phyloP scores from a whole-genome alignment of 2,888 invertebrate genomes.

The Eucera pruinosa region DNA sequence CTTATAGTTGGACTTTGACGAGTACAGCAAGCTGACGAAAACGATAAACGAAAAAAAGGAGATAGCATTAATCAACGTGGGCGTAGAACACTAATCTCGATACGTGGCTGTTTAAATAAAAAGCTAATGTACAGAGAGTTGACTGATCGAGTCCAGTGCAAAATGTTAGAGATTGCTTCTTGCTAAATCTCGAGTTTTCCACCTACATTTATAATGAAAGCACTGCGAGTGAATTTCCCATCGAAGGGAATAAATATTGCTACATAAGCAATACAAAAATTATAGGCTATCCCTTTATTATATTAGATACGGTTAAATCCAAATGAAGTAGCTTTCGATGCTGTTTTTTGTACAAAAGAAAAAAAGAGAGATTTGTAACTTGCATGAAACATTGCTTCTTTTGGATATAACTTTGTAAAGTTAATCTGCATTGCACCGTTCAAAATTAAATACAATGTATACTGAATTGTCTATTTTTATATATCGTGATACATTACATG shows the following conservation, averaged over 20 bases:
- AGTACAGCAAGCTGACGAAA: constrained; percentile 63
- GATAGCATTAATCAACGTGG: constrained; percentile 43
- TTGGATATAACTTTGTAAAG: not conserved
- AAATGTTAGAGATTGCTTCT: not conserved
- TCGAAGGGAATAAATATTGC: constrained; percentile 13
- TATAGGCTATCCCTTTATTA: constrained; percentile 12
- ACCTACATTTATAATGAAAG: constrained; percentile 57
- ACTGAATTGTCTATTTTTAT: not conserved
- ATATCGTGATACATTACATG: not conserved
- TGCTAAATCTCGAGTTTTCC: not conserved
- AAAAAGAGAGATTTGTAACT: not conserved
- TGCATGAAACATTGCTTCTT: not conserved
- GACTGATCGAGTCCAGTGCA: not conserved
- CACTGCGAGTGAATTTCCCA: constrained; percentile 51
- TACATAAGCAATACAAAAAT: constrained; percentile 28
- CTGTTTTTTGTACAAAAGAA: not conserved
- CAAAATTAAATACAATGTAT: not conserved
- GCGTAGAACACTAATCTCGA: constrained; percentile 47
- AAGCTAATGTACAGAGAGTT: not conserved
- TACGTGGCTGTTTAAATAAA: constrained; percentile 4
- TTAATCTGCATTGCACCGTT: constrained; percentile 22
- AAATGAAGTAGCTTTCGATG: not conserved
- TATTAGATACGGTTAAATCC: not conserved
- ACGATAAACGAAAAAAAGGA: constrained; percentile 49
- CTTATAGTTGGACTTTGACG: constrained; percentile 9